These are phyloP conservation scores for Halcyon senegalensis DNA, from an alignment of 2,113 vertebrate species.

Conservation along the genomic window DNA sequence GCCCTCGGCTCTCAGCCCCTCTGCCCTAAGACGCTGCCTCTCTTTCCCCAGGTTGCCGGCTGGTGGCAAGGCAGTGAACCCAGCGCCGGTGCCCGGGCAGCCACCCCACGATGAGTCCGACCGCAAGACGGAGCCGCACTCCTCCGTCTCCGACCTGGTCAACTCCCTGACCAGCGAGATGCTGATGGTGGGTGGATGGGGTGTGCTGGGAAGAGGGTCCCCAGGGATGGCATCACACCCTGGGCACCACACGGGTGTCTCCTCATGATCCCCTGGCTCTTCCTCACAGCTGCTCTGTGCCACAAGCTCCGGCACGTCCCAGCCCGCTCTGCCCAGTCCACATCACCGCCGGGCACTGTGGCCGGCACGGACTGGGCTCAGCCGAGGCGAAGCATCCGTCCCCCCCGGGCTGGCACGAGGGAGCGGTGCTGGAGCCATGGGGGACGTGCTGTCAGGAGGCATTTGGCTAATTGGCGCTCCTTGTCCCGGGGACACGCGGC, in stretches of 20 bases:
- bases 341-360: accelerated
- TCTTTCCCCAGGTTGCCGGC: conserved; percentile 80
- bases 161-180: conserved; percentile 98
- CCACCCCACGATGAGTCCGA: conserved; percentile 86
- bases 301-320: background rate
- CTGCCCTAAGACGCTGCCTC: background rate
- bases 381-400: accelerated
- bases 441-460: conserved; percentile 40
- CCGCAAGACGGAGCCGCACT: conserved; percentile 86
- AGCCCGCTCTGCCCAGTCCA: background rate
- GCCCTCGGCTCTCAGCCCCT: background rate
- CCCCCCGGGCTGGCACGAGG: background rate
- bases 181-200: conserved; percentile 89
- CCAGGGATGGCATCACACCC: accelerated
- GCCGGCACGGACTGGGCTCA: background rate
- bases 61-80: conserved; percentile 84
- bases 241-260: accelerated
- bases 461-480: conserved; percentile 46
- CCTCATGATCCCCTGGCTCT: accelerated
- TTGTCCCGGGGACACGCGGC: background rate
- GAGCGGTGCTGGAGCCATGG: background rate
- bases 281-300: accelerated
- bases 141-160: conserved; percentile 93
- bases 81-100: conserved; percentile 83
- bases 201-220: accelerated